Conservation (phyloP, 2,797 vertebrate genomes). For the Danio albolineatus region DNA sequence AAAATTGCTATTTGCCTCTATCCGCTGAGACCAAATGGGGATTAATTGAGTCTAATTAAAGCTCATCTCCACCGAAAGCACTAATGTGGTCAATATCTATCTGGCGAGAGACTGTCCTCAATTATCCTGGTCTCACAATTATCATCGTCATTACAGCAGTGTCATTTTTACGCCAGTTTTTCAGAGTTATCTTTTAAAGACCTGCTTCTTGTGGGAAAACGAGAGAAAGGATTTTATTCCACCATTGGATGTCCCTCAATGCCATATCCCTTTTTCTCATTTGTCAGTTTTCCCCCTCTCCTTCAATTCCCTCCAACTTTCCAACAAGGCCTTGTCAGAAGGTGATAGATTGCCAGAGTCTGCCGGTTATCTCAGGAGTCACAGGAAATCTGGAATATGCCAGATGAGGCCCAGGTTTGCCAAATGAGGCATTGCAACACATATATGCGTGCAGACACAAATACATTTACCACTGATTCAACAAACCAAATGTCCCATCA, state of each 20-base stretch:
- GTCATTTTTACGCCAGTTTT: slow-evolving; percentile 29
- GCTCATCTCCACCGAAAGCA: slow-evolving; percentile 26
- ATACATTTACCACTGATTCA: slow-evolving; percentile 22
- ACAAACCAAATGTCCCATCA: slow-evolving; percentile 18
- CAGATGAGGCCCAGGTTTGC: slow-evolving; percentile 30
- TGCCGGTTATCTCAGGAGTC: slow-evolving; percentile 40
- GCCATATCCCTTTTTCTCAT: slow-evolving; percentile 13
- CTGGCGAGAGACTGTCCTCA: slow-evolving; percentile 25
- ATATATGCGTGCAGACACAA: slow-evolving; percentile 12
- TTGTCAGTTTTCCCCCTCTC: background rate
- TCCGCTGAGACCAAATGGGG: slow-evolving; percentile 34
- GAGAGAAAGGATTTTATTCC: background rate
- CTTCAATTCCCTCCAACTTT: background rate
- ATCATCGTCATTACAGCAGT: slow-evolving; percentile 32
- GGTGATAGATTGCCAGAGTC: slow-evolving; percentile 51
- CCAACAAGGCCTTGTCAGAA: slow-evolving; percentile 20
- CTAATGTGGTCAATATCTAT: slow-evolving; percentile 53
- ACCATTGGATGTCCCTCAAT: background rate
- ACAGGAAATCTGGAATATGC: slow-evolving; percentile 34
- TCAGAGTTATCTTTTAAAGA: slow-evolving; percentile 38
- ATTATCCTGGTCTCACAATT: slow-evolving; percentile 49
- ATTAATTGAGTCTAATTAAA: slow-evolving; percentile 51
- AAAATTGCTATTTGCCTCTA: slow-evolving; percentile 26
- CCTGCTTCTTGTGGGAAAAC: background rate
- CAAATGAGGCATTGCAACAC: slow-evolving; percentile 29